phyloP scores from a whole-genome alignment of 2,113 vertebrate genomes.

The Chaetodon trifascialis region DNA sequence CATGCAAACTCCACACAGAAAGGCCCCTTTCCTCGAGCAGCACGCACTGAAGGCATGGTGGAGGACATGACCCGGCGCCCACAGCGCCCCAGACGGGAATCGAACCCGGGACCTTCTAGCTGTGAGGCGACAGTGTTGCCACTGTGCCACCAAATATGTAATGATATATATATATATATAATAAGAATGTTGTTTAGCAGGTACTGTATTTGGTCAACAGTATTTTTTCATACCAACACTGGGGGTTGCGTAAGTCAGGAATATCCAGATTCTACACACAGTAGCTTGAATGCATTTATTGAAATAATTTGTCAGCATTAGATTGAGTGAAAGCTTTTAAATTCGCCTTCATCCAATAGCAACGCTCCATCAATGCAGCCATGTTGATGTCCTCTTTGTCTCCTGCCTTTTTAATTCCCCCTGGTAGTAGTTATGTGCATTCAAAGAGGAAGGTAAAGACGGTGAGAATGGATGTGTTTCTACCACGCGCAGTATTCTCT shows the following conservation, averaged over 20 bases:
- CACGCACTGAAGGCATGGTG: too few relatives aligned
- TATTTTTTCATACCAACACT: background rate
- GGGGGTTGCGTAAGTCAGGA: background rate
- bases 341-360: background rate
- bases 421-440: background rate
- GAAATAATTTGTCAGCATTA: background rate
- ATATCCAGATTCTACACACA: background rate
- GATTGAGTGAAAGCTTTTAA: background rate
- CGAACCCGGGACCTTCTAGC: too few relatives aligned
- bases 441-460: background rate
- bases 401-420: background rate
- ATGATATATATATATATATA: too few relatives aligned
- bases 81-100: too few relatives aligned
- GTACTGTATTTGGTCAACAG: too few relatives aligned
- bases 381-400: background rate
- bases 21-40: too few relatives aligned
- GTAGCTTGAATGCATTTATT: background rate
- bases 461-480: background rate
- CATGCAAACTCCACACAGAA: too few relatives aligned
- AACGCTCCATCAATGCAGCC: background rate
- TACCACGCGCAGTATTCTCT: background rate
- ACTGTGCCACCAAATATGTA: too few relatives aligned
- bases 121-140: too few relatives aligned
- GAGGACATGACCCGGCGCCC: too few relatives aligned
- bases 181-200: too few relatives aligned